Evolutionary conservation across 1,140 invertebrate species (phyloP), one percentile per base, ranked within the genome.

Genomic region (Anastatus disparis): DNA sequence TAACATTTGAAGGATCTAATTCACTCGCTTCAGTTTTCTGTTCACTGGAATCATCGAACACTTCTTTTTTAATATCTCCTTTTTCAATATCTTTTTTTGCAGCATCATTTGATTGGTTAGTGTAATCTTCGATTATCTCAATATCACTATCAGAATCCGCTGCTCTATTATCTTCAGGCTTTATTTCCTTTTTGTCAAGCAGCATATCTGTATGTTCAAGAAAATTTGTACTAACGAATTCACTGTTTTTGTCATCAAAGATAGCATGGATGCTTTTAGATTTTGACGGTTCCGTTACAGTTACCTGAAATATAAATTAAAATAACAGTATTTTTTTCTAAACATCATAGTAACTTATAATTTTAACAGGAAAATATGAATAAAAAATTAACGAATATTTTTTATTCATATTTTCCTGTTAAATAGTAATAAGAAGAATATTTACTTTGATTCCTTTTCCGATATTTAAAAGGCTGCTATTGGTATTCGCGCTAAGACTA

Each of bases 201-300:
- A 84, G 22, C 0, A 84, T 66, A 9, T 81, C 76, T 2, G 73
- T 74, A 72, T 80, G 79, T 42, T 85, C 82, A 0, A 84, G 50
- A 7, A 84, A 50, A 76, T 85, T 83, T 1, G 79, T 81, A 29
- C 75, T 82, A 0, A 85, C 69, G 29, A 78, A 84, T 50, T 84
- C 81, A 26, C 81, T 79, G 26, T 26, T 15, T 15, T 44, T 15
- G 1, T 48, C 12, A 8, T 35, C 20, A 6, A 10, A 20, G 3
- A 29, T 42, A 59, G 40, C 48, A 22, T 56, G 29, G 35, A 24
- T 42, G 24, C 35, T 15, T 26, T n/a, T 44, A 12, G 24, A 10
- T 12, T 27, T 65, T 6, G 38, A 50, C 0, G 22, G 3, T 0
- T 65, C 66, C 0, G 55, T 29, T 13, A 69, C 56, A 35, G 66